These are phyloP conservation scores for Jaculus jaculus DNA, from an alignment of 2,113 vertebrate genomes.

Conservation along the genomic window DNA sequence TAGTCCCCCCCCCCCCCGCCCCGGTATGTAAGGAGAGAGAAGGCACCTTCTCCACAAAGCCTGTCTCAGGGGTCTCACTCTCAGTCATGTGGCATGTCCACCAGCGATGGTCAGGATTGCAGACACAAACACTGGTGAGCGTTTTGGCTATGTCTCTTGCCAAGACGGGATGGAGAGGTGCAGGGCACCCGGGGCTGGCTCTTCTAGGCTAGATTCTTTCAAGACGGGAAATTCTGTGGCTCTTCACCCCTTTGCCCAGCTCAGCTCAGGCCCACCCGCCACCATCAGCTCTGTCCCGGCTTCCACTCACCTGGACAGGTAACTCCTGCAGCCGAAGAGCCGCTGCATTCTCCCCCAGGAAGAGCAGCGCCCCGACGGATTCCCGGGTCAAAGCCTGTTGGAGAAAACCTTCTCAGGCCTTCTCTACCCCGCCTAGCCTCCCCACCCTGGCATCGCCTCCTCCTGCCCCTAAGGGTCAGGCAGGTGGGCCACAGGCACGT, in stretches of 20 bases:
- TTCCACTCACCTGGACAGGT: constrained; percentile 89
- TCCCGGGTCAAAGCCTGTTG: constrained; percentile 82
- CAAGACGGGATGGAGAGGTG: rapidly evolving
- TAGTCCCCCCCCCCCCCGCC: not conserved
- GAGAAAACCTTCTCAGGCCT: not conserved
- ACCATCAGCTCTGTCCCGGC: not conserved
- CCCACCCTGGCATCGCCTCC: rapidly evolving
- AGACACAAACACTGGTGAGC: not conserved
- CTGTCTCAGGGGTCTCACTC: not conserved
- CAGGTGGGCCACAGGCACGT: not conserved
- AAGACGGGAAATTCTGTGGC: not conserved
- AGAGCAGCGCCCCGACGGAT: constrained; percentile 85
- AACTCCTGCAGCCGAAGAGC: constrained; percentile 85
- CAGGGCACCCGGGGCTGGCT: rapidly evolving
- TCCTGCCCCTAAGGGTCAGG: not conserved
- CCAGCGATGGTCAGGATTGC: not conserved
- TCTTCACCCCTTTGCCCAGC: not conserved
- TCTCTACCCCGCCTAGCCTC: not conserved
- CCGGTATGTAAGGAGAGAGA: not conserved
- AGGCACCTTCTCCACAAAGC: not conserved
- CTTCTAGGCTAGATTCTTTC: not conserved
- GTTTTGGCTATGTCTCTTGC: not conserved
- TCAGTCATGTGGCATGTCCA: rapidly evolving
- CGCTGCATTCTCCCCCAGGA: constrained; percentile 91
- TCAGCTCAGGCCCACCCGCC: not conserved